Base-by-base conservation (phyloP, 2,888 invertebrate species). In the Baccha elongata region DNA sequence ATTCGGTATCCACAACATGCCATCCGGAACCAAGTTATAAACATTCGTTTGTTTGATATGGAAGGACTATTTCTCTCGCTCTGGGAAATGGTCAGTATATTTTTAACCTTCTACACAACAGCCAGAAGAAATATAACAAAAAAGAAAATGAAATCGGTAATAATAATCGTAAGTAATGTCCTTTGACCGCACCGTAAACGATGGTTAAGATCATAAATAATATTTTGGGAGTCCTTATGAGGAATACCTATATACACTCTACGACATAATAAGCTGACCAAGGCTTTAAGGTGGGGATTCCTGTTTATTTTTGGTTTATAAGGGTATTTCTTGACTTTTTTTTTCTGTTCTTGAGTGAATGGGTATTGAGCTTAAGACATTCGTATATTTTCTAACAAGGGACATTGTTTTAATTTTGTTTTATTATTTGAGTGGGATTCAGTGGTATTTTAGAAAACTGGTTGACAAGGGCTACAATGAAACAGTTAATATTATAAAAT, bases 111-210 rank as follows among this genome's bases (percentile, higher is more conserved):
- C 37, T 3, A 40, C 13, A 44, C 53, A 52, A 35, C 42, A 44
- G n/a, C 2, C 48, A 42, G 5, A 23, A 29, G 44, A 50, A 29
- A 13, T 50, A 42, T 52, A 46, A 29, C 19, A 69, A 69, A 69
- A n/a, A 64, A 35, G 15, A 60, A 60, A 48, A 17, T 23, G 44
- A 79, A 60, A 79, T 79, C 73, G 79, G 73, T 73, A 73, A 79
- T 79, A 79, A 79, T 79, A 79, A 79, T 79, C 73, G 73, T 79
- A 79, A 79, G 79, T 79, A 73, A 79, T 68, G 79, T 73, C 65
- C 58, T 62, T 62, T 67, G 73, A 79, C 79, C 73, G 73, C 73
- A 79, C 79, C 79, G 60, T 73, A 79, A 79, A 79, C 62, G 79
- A 73, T 46, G 79, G 79, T 79, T 79, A 79, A 73, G 79, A 73